These are phyloP conservation scores for Pteropus rufus DNA, from an alignment of 2,797 vertebrate genomes.

Conservation along the genomic window DNA sequence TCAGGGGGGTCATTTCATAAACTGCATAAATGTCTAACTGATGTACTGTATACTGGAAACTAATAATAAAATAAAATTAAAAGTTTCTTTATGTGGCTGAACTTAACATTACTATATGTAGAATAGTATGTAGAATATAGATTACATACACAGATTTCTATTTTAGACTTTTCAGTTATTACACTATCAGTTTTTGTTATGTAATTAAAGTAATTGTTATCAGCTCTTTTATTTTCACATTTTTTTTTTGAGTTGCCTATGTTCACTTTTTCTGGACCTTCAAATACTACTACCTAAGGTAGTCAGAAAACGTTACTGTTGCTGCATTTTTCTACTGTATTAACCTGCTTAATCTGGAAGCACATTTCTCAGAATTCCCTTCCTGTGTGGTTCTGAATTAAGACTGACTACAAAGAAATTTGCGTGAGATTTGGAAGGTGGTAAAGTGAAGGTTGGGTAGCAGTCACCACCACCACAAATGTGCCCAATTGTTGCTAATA, in stretches of 20 bases:
- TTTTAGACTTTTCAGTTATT: not conserved
- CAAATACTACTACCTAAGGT: not conserved
- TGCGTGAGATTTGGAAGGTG: not conserved
- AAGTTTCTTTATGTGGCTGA: not conserved
- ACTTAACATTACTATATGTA: not conserved
- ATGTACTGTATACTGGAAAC: no score
- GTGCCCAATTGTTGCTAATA: not conserved
- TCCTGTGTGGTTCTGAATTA: not conserved
- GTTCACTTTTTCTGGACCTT: not conserved
- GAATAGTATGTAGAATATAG: not conserved
- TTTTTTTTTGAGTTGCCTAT: not conserved
- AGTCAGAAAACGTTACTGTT: not conserved
- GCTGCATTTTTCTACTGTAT: not conserved
- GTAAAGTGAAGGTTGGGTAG: not conserved
- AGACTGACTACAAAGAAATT: not conserved
- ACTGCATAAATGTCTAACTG: no score
- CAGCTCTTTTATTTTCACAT: not conserved
- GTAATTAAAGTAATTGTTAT: not conserved
- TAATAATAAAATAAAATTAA: no score
- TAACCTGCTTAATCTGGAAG: not conserved
- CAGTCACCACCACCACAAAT: not conserved
- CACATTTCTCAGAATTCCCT: not conserved
- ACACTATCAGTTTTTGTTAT: not conserved
- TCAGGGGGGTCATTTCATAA: no score
- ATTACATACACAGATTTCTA: not conserved